phyloP scores from a whole-genome alignment of 2,797 vertebrate genomes.

The Champsocephalus gunnari region DNA sequence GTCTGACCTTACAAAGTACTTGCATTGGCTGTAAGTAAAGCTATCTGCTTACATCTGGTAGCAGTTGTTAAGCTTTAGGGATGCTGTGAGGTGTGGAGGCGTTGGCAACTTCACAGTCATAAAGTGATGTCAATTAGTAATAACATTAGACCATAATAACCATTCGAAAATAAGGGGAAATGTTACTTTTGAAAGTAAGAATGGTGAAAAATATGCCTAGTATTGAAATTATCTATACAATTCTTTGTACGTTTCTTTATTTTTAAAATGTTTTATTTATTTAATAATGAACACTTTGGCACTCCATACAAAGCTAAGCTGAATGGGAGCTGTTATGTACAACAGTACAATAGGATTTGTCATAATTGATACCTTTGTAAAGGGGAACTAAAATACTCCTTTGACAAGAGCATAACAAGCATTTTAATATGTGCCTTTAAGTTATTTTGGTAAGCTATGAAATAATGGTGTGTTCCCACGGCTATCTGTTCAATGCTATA shows the following conservation, averaged over 20 bases:
- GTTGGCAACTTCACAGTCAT: too few relatives aligned
- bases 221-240: neutral
- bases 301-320: neutral
- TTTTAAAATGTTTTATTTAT: neutral
- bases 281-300: neutral
- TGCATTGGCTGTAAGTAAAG: too few relatives aligned
- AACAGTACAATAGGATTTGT: neutral
- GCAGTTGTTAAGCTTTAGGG: too few relatives aligned
- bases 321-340: neutral
- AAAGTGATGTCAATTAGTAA: too few relatives aligned
- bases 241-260: too few relatives aligned
- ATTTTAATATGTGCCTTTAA: conserved; percentile 20
- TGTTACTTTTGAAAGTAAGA: neutral
- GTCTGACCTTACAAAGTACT: too few relatives aligned
- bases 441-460: conserved; percentile 27
- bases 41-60: too few relatives aligned
- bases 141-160: neutral
- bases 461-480: conserved; percentile 1
- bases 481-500: conserved; percentile 23
- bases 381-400: conserved; percentile 13
- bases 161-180: neutral
- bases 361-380: neutral
- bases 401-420: conserved; percentile 23
- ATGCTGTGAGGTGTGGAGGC: too few relatives aligned
- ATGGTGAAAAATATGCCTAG: neutral